Evolutionary conservation across 2,888 invertebrate genomes (phyloP).

Genomic region (Ophioninae sp.): DNA sequence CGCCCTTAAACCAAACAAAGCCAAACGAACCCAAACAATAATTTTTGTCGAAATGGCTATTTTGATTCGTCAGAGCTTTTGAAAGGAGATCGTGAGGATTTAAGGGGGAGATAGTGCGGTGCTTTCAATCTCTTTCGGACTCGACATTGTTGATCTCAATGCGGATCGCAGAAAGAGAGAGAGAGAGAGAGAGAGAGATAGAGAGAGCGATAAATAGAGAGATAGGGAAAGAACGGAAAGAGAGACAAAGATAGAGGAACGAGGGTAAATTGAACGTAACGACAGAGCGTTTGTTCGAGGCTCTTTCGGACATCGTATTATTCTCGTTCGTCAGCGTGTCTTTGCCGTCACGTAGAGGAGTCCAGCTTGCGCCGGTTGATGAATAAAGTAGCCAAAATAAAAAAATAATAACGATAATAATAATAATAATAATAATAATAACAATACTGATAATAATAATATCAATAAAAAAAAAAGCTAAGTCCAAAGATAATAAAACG

Average conservation of each 20-base stretch:
- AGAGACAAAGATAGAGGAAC: slow-evolving; percentile 43
- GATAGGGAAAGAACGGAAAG: slow-evolving; percentile 20
- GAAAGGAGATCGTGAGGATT: slow-evolving; percentile 23
- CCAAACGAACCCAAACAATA: too few relatives aligned
- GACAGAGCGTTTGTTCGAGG: slow-evolving; percentile 62
- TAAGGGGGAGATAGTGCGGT: slow-evolving; percentile 15
- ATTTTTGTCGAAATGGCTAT: background rate
- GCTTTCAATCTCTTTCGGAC: slow-evolving; percentile 18
- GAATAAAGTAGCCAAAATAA: slow-evolving; percentile 54
- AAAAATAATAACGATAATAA: slow-evolving; percentile 21
- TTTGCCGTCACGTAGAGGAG: slow-evolving; percentile 46
- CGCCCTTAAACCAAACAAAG: too few relatives aligned
- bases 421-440: slow-evolving; percentile 52
- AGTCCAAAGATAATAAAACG: slow-evolving; percentile 56
- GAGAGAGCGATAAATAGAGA: background rate
- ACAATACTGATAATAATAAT: too few relatives aligned
- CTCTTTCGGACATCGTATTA: slow-evolving; percentile 51
- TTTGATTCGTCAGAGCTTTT: background rate
- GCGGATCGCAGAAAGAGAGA: background rate
- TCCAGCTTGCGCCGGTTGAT: slow-evolving; percentile 16
- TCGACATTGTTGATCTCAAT: slow-evolving; percentile 38
- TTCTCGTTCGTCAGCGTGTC: slow-evolving; percentile 30
- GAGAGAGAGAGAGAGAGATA: background rate
- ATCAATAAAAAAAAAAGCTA: slow-evolving; percentile 45
- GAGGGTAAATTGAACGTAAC: slow-evolving; percentile 69